These are phyloP conservation scores for Oscarella lobularis DNA, from an alignment of 37 sponge, comb jelly and placozoan genomes.

Conservation along the genomic window DNA sequence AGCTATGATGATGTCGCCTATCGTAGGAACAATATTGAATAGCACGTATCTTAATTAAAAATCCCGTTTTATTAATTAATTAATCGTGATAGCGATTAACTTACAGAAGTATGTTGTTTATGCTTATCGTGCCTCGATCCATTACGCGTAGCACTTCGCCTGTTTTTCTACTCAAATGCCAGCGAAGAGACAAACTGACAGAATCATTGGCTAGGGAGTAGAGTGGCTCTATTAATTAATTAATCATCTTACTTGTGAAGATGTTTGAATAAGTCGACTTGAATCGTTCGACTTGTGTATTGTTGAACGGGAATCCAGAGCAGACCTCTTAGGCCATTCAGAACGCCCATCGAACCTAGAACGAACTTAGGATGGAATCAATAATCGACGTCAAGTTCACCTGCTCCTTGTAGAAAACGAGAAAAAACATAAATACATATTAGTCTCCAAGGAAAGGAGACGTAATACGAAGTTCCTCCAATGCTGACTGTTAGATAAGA, in stretches of 20 bases:
- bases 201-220: no score
- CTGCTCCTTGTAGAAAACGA: no score
- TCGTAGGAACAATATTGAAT: constrained; percentile 85
- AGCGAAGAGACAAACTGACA: constrained; percentile 66
- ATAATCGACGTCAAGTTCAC: no score
- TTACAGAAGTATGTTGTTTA: constrained; percentile 73
- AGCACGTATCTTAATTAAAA: constrained; percentile 85
- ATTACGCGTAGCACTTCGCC: constrained; percentile 90
- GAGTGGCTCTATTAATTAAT: no score
- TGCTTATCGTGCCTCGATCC: constrained; percentile 82
- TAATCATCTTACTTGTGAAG: constrained; percentile 68
- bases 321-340: constrained; percentile 56
- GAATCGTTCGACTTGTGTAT: constrained; percentile 68
- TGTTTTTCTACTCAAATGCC: constrained; percentile 93
- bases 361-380: no score
- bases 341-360: constrained; percentile 61
- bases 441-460: no score
- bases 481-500: no score
- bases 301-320: constrained; percentile 93
- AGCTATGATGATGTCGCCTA: constrained; percentile 86
- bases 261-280: constrained; percentile 65
- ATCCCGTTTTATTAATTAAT: no score
- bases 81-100: no score
- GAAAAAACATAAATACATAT: no score
- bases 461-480: no score